Conservation (phyloP, 2,113 vertebrate genomes). For the Echinops telfairi region DNA sequence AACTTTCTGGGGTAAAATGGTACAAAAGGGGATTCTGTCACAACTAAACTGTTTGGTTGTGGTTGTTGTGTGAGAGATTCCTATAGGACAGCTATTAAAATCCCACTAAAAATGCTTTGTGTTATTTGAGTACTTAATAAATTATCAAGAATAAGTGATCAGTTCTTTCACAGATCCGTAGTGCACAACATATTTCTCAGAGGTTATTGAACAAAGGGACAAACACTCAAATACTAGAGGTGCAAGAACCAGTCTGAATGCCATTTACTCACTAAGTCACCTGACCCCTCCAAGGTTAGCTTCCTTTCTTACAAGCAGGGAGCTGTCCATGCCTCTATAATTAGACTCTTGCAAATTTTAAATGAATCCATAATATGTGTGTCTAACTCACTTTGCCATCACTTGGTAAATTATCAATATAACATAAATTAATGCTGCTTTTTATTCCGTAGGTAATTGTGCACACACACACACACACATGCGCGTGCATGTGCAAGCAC, state of each 20-base stretch:
- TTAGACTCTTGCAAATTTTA: neutral
- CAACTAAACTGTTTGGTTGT: neutral
- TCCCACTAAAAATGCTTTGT: neutral
- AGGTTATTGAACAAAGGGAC: neutral
- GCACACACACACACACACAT: neutral
- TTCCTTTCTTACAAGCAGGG: neutral
- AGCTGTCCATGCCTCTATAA: neutral
- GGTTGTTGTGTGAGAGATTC: neutral
- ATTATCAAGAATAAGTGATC: neutral
- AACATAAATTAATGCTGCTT: neutral
- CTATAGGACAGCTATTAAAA: slow-evolving; percentile 9
- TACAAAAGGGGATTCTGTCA: neutral
- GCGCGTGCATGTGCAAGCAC: too few species aligned
- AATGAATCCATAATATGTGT: slow-evolving; percentile 2
- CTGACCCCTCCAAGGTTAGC: neutral
- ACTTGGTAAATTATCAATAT: neutral
- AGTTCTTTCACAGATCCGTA: neutral
- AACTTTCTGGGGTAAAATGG: slow-evolving; percentile 20
- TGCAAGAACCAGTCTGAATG: neutral
- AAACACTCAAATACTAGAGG: neutral
- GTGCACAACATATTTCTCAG: neutral
- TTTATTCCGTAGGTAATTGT: slow-evolving; percentile 11
- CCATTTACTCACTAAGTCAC: neutral
- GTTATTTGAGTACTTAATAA: neutral
- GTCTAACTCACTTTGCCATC: neutral